phyloP scores from a whole-genome alignment of 1,140 invertebrate species.

The Micrasema minimum region DNA sequence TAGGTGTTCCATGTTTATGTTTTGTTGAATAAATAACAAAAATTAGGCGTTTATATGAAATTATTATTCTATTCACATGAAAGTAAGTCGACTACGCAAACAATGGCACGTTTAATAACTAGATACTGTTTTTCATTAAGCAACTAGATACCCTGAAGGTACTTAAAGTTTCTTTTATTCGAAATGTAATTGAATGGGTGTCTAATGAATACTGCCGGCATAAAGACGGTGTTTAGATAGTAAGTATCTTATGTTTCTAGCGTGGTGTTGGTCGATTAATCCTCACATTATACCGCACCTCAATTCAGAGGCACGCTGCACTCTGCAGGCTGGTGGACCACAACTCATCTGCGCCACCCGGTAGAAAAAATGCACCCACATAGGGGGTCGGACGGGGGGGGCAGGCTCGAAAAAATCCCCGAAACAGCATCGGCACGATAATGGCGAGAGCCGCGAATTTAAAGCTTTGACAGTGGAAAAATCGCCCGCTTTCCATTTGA shows the following conservation, averaged over 20 bases:
- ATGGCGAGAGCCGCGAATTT: conserved; percentile 51
- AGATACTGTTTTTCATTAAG: no score
- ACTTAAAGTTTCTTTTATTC: no score
- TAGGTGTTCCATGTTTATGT: conserved; percentile 3
- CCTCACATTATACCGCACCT: conserved; percentile 11
- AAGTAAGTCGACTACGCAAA: no score
- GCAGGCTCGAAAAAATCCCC: conserved; percentile 43
- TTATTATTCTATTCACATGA: no score
- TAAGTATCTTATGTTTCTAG: no score
- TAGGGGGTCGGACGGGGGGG: neutral
- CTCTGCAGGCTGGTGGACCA: conserved; percentile 21
- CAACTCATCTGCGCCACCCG: conserved; percentile 29
- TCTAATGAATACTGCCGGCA: no score
- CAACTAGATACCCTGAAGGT: no score
- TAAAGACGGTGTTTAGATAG: no score
- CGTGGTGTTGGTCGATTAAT: conserved; percentile 22
- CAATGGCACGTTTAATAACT: no score
- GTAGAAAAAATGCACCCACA: conserved; percentile 22
- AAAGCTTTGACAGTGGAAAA: conserved; percentile 52
- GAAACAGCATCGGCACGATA: conserved; percentile 50
- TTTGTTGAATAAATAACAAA: neutral
- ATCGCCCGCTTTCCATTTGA: conserved; percentile 43
- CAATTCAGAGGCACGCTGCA: conserved; percentile 25
- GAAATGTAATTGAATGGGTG: no score
- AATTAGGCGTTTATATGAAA: no score